phyloP scores from a whole-genome alignment of 2,113 vertebrate species.

The Bujurquina vittata region DNA sequence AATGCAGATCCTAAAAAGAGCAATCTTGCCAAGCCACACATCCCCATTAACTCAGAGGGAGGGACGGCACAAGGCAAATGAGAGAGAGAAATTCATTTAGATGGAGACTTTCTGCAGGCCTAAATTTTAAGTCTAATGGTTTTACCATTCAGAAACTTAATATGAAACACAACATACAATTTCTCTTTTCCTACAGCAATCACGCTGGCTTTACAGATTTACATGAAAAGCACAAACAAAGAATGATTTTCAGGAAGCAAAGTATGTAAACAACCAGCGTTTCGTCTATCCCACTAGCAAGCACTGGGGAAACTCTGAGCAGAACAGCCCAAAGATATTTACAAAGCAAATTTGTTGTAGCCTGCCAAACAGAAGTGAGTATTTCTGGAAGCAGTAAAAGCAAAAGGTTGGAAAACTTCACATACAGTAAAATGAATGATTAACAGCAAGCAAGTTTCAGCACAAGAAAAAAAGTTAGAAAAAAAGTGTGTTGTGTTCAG shows the following conservation, averaged over 20 bases:
- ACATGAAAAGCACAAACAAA: conserved; percentile 27
- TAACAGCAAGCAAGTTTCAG: neutral
- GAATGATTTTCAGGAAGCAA: neutral
- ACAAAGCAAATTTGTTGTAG: conserved; percentile 16
- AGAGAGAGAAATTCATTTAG: conserved; percentile 29
- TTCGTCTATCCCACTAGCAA: conserved; percentile 5
- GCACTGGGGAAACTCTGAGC: neutral
- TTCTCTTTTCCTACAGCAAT: conserved; percentile 7
- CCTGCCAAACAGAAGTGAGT: conserved; percentile 13
- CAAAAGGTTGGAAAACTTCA: neutral
- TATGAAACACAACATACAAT: conserved; percentile 31
- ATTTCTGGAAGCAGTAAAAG: neutral
- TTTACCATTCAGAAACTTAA: conserved; percentile 41
- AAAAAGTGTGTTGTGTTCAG: neutral
- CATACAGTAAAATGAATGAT: neutral
- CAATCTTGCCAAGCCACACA: conserved; percentile 71
- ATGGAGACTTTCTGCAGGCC: conserved; percentile 18
- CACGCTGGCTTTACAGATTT: neutral
- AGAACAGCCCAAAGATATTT: conserved; percentile 30
- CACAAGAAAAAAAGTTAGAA: neutral
- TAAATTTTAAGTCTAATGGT: conserved; percentile 31
- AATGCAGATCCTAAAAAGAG: conserved; percentile 66
- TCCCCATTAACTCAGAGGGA: conserved; percentile 66
- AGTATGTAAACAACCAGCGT: conserved; percentile 14
- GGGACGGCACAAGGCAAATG: conserved; percentile 17